Evolutionary conservation across 2,113 vertebrate species (phyloP).

Genomic region (Zootoca vivipara): DNA sequence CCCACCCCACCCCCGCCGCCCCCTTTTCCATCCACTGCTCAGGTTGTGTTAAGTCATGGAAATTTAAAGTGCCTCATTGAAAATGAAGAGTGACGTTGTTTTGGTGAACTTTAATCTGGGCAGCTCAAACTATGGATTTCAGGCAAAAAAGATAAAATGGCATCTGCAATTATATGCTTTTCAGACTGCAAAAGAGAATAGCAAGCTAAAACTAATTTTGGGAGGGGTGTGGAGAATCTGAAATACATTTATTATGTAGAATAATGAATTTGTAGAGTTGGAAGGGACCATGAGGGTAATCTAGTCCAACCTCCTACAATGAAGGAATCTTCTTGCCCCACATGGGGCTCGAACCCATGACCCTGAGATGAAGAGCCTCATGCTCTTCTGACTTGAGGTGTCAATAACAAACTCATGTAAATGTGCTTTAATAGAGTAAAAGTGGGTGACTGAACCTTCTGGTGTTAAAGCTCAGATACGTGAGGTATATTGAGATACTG

Average conservation of each 20-base stretch:
- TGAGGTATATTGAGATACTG: neutral
- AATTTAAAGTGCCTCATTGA: conserved; percentile 15
- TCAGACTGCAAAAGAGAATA: neutral
- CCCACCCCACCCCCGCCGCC: neutral
- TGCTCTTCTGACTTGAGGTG: neutral
- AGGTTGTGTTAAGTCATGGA: conserved; percentile 3
- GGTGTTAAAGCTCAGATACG: neutral
- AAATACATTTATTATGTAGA: neutral
- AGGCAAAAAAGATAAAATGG: neutral
- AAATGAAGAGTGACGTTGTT: conserved; percentile 11
- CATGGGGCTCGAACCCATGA: too few species aligned
- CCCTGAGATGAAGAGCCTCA: too few species aligned
- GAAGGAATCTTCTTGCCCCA: too few species aligned
- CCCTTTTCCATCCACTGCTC: too few species aligned
- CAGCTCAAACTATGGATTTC: neutral
- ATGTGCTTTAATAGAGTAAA: neutral
- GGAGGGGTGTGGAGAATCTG: neutral
- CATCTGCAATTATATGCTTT: neutral
- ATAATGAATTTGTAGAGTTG: too few species aligned
- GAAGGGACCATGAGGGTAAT: too few species aligned
- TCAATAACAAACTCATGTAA: too few species aligned
- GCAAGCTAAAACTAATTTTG: neutral
- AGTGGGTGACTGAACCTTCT: neutral
- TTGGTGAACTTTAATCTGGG: conserved; percentile 6
- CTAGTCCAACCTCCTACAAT: too few species aligned